A percentile compares a stretch with the other conserved stretches of the same genome.
These are phyloP conservation scores for Antigone vipio DNA, from an alignment of 2,113 vertebrate genomes.

Conservation along the genomic window DNA sequence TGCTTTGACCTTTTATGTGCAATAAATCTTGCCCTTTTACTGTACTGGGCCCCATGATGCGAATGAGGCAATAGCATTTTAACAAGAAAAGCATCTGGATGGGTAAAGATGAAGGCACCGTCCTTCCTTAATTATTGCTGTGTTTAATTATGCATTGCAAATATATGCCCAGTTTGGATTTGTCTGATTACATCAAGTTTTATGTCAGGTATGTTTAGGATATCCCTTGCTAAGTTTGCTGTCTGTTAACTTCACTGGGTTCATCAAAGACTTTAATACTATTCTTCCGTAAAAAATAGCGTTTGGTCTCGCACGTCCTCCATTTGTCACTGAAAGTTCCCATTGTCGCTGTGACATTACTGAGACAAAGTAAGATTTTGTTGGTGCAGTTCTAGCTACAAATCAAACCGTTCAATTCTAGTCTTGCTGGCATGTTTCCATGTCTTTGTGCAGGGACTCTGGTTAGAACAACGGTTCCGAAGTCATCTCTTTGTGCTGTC, in stretches of 20 bases:
- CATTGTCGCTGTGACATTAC: neutral
- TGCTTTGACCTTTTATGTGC: conserved; percentile 16
- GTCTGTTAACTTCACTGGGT: neutral
- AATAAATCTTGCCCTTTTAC: conserved; percentile 27
- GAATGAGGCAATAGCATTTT: neutral
- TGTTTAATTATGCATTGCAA: neutral
- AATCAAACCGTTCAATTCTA: neutral
- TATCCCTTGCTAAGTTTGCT: neutral
- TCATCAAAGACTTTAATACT: neutral
- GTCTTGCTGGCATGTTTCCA: neutral
- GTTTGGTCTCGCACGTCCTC: rapidly evolving
- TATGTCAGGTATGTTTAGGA: neutral
- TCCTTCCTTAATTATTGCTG: neutral
- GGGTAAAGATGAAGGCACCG: neutral
- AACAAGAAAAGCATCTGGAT: neutral
- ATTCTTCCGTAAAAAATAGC: neutral
- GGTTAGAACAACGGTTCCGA: neutral
- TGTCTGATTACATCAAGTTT: neutral
- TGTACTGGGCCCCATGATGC: neutral
- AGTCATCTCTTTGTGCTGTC: neutral
- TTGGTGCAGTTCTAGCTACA: neutral
- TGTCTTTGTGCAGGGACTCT: neutral
- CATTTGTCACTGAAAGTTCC: neutral
- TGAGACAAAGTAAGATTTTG: neutral
- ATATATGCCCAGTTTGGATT: neutral